Evolutionary conservation across 2,113 vertebrate genomes (phyloP).

Genomic region (Phaethornis superciliosus): DNA sequence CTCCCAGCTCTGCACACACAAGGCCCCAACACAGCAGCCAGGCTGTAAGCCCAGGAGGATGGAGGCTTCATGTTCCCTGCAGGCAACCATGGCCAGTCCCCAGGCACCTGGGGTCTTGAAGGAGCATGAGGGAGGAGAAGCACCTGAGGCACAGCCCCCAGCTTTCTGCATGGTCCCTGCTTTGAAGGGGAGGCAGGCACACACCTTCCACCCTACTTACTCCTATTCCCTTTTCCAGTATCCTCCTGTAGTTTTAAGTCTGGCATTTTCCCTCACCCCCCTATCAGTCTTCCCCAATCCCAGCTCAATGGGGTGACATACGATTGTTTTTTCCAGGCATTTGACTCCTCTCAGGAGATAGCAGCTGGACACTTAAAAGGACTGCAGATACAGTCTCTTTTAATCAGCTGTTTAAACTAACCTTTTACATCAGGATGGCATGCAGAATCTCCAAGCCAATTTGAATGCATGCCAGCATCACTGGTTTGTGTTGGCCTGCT

Average conservation of each 20-base stretch:
- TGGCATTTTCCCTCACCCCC: neutral
- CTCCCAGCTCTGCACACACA: neutral
- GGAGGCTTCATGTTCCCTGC: accelerated
- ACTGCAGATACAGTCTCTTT: neutral
- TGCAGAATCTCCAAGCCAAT: neutral
- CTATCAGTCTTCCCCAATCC: neutral
- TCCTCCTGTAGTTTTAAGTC: neutral
- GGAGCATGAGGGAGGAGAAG: neutral
- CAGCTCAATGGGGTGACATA: neutral
- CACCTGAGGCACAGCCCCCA: accelerated
- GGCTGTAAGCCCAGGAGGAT: neutral
- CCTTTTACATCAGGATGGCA: neutral
- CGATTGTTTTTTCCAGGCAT: neutral
- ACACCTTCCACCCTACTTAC: neutral
- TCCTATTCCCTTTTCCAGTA: neutral
- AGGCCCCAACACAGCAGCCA: accelerated
- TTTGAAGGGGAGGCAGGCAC: neutral
- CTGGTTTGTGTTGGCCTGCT: neutral
- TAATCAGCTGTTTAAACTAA: neutral
- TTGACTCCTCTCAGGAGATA: neutral
- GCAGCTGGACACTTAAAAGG: slow-evolving; percentile 7
- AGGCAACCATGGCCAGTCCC: neutral
- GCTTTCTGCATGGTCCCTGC: neutral
- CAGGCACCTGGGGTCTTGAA: accelerated
- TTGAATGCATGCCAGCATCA: neutral